Evolutionary conservation across 2,797 vertebrate genomes (phyloP).

Genomic region (Enteromius thamalakanensis): DNA sequence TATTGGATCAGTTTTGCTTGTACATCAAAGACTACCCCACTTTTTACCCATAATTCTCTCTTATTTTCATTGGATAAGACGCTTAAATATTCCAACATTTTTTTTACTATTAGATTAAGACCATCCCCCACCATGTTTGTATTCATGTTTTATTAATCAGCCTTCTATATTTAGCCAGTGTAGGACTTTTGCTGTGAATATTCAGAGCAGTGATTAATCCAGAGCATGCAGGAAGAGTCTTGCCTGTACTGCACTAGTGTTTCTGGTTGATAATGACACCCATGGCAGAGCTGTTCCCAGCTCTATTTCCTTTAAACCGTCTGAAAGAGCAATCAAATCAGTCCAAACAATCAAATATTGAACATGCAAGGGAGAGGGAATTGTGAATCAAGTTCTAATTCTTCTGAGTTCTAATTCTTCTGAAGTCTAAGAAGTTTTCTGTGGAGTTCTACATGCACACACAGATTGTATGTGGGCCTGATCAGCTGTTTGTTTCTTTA

Average conservation of each 20-base stretch:
- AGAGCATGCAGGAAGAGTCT: constrained; percentile 8
- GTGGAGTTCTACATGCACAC: not conserved
- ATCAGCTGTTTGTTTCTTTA: constrained; percentile 17
- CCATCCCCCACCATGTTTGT: constrained; percentile 49
- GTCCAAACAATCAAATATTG: not conserved
- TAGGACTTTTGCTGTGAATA: constrained; percentile 60
- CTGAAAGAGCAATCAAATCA: not conserved
- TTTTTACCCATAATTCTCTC: constrained; percentile 37
- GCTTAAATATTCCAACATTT: constrained; percentile 12
- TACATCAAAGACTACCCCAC: constrained; percentile 65
- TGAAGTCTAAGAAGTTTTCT: not conserved
- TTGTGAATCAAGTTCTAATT: not conserved
- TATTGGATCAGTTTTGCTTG: constrained; percentile 59
- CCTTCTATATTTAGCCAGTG: constrained; percentile 61
- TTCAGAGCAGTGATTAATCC: constrained; percentile 65
- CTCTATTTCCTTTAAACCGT: not conserved
- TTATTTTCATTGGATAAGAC: constrained; percentile 45
- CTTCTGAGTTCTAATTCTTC: not conserved
- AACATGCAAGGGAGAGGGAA: not conserved
- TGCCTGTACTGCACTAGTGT: constrained; percentile 6
- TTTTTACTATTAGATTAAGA: constrained; percentile 49
- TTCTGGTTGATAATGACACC: not conserved
- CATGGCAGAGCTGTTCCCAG: not conserved
- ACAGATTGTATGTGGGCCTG: constrained; percentile 14
- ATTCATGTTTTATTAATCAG: constrained; percentile 73